Percentiles rank a stretch among this genome's conserved stretches.
Conservation (phyloP, 2,888 invertebrate species). For the Cetonia aurata region DNA sequence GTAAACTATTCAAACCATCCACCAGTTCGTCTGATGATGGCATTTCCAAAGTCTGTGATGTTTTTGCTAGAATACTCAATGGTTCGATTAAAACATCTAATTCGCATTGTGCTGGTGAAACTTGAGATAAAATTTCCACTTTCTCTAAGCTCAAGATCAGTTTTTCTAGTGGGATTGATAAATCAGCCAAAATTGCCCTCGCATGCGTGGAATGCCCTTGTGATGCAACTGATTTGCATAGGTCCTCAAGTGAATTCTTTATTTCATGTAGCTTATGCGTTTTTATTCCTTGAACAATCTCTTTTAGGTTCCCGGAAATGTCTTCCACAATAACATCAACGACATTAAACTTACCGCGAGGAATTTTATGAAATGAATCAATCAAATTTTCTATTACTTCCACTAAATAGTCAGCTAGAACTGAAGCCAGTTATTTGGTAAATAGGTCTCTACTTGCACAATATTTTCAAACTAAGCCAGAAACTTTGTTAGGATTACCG, state of each 20-base stretch:
- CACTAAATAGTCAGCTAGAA: not conserved
- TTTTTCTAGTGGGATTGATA: constrained; percentile 12
- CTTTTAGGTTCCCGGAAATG: not conserved
- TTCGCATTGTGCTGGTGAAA: not conserved
- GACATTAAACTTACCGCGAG: not conserved
- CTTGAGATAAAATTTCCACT: not conserved
- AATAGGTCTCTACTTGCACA: no score
- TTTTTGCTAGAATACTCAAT: constrained; percentile 22
- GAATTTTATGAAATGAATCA: not conserved
- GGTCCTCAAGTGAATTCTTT: constrained; percentile 7
- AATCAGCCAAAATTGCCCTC: constrained; percentile 11
- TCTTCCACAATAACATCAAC: constrained; percentile 13
- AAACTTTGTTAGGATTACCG: no score
- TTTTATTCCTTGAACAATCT: not conserved
- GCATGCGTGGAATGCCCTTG: not conserved
- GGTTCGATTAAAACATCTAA: constrained; percentile 35
- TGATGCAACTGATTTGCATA: not conserved
- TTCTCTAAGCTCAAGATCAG: constrained; percentile 4
- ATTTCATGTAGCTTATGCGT: not conserved
- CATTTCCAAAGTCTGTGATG: not conserved
- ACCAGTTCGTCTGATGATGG: constrained; percentile 1
- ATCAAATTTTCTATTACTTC: constrained; percentile 7
- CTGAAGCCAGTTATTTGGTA: no score
- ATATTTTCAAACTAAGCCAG: no score
- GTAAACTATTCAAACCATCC: constrained; percentile 19